Base-by-base conservation (phyloP, 2,797 vertebrate species). In the Falco concolor region DNA sequence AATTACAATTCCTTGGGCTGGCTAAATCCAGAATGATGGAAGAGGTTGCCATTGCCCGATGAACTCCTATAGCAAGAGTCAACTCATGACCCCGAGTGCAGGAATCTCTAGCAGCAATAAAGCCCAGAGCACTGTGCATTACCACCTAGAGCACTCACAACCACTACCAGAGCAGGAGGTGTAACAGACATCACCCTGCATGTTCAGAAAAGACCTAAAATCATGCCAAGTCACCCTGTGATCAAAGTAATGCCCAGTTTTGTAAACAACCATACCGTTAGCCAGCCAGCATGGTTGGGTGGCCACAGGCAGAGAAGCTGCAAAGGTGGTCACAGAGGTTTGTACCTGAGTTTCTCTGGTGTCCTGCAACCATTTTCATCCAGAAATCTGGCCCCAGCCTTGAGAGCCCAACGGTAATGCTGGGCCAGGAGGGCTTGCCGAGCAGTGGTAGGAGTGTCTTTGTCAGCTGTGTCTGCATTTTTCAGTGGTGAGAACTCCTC, bases 401-500 rank as follows among this genome's bases (percentile, higher is more conserved):
- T 97, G 60, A 97, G 61, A 21, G 98, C 98, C 99, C 99, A 99
- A 90, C 97, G 98, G 82, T 98, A 98, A 95, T 99, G 99, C 91
- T 99, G 99, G 38, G 97, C 94, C 32, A 99, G 97, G 75, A 99
- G 94, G 12, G 99, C 96, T 52, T 96, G 98, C 23, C 99, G 98
- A 28, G 98, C 98, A 0, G 98, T 98, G 83, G 97, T 97, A 1
- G 99, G 98, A 19, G 93, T 99, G 95, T 99, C 99, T 17, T 97
- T 96, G 19, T 97, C 89, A 1, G 98, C 98, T 0, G 97, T 97
- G 25, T 98, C 98, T 1, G 98, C 98, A 2, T 99, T 99, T 97
- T 99, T 99, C 67, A 99, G 96, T 0, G 99, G 99, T 0, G 99
- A 99, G 89, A 99, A 99, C 96, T 99, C 99, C 4, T 99, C 99